Conservation (phyloP, 2,113 vertebrate species). For the Hyaena hyaena region DNA sequence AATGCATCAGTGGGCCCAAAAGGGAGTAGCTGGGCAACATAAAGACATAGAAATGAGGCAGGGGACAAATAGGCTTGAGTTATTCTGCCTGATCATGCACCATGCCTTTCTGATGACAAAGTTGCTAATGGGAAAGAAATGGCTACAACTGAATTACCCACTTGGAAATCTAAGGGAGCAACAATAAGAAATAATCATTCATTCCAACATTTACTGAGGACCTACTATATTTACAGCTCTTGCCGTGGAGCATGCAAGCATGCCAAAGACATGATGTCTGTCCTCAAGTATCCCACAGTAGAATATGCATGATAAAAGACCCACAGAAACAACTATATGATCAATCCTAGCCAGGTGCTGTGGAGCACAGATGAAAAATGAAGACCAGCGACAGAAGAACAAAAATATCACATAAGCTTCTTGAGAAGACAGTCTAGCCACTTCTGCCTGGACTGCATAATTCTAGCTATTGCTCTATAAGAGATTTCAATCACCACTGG, state of each 20-base stretch:
- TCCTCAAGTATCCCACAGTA: background rate
- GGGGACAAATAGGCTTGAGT: background rate
- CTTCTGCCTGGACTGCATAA: background rate
- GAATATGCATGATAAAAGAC: background rate
- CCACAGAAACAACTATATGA: background rate
- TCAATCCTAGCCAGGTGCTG: background rate
- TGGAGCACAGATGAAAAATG: background rate
- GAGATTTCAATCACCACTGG: background rate
- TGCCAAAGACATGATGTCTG: background rate
- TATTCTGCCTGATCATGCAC: background rate
- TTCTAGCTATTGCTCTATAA: background rate
- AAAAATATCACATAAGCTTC: background rate
- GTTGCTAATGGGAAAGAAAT: background rate
- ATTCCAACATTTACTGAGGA: background rate
- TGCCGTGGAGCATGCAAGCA: background rate
- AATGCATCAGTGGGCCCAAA: background rate
- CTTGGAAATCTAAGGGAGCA: background rate
- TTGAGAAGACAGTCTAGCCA: background rate
- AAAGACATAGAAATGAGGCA: slow-evolving; percentile 6
- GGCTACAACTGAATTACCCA: background rate
- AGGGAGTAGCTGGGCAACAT: background rate
- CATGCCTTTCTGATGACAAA: background rate
- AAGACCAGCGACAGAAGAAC: background rate
- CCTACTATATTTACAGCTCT: background rate
- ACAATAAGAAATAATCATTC: background rate